Base-by-base conservation (phyloP, 1,140 invertebrate species). In the Pectinophora gossypiella region DNA sequence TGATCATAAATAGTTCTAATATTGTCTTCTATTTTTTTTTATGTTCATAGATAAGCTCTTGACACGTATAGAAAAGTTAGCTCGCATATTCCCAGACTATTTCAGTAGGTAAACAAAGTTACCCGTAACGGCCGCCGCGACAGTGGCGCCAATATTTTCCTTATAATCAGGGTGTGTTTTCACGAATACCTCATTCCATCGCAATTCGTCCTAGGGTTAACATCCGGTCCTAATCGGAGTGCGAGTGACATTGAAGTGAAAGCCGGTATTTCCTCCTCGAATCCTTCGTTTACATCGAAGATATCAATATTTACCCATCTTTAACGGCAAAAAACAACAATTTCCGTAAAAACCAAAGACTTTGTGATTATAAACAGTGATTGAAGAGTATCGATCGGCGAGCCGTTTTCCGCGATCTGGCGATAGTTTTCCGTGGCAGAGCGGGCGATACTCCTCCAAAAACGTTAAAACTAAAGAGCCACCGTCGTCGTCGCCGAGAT, bases 401-500 rank as follows among this genome's bases (percentile, higher is more conserved):
- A 58, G 59, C 53, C 47, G 48, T 59, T 61, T 63, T 60, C 56
- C 56, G 56, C 57, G 56, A 59, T 45, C 57, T 22, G n/a, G 53
- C 22, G 59, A 59, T 45, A 57, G 58, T 61, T 74, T 72, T 72
- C 58, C 65, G 36, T 51, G 22, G 60, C 61, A 61, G 52, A 56
- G 72, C 61, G 43, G 57, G 49, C 68, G 54, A 54, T 65, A 72
- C 62, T 69, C 60, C 61, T 64, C 64, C 75, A 76, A 85, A 84
- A 76, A 86, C 83, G 81, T 85, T 82, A 70, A 76, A 59, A 63
- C 67, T 50, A 54, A 78, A 73, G 81, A 83, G 69, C 61, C 62
- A 77, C 76, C 73, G 77, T 76, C 61, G 47, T 64, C 68, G 61
- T 63, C 78, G 76, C 64, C 72, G 81, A 90, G 79, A 96, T 96